Base-by-base conservation (phyloP, 2,797 vertebrate species). In the Spinibarbus caldwelli region DNA sequence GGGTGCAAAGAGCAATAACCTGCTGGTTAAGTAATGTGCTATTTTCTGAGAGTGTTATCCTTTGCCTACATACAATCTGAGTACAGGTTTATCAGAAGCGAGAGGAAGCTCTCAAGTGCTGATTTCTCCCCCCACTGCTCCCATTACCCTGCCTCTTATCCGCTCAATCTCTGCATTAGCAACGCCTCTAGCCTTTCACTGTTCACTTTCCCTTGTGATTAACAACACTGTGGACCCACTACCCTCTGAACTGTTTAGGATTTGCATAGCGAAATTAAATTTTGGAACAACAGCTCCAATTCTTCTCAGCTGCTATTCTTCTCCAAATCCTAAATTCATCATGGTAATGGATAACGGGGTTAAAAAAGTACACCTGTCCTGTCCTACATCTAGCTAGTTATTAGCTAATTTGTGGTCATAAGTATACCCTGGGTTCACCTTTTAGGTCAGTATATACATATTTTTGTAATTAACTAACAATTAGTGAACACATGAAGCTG, bases 111-210 rank as follows among this genome's bases (percentile, higher is more conserved):
- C 14, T 14, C 34, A 57, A 29, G 14, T 17, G 57, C 43, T 80
- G 2, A 26, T 64, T 76, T 45, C 57, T 70, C 41, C 17, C 47
- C 49, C 17, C 12, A 43, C 64, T 41, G 64, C 38, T 49, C 47
- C 36, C 43, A 78, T 64, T 83, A 78, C 59, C 7, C 75, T 64
- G 43, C n/a, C 4, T 76, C 62, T 52, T 41, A 54, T 68, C 73
- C 23, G 17, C n/a, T 68, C n/a, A 49, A n/a, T 76, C 29, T 47
- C n/a, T 41, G 19, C 57, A 64, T 76, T 83, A 38, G 19, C 12
- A 17, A 82, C 5, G 5, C 70, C 70, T n/a, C 19, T 19, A 64
- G 12, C 11, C 17, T 36, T 66, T 83, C 57, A 62, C 68, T 7
- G 47, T 49, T 83, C 31, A 47, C 54, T 38, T 83, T 49, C 15